phyloP scores from a whole-genome alignment of 2,888 invertebrate genomes.

The Plagodis dolabraria region DNA sequence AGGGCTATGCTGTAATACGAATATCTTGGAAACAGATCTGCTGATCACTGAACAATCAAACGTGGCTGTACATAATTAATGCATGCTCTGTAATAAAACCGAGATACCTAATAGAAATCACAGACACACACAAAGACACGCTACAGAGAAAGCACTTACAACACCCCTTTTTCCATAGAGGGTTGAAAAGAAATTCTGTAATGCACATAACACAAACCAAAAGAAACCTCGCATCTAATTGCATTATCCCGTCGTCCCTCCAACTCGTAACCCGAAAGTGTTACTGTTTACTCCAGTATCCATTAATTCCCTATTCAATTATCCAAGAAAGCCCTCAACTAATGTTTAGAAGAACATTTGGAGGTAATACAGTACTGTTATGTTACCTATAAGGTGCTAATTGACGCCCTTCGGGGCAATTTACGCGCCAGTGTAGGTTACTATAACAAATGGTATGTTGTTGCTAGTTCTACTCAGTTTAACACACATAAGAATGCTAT shows the following conservation, averaged over 20 bases:
- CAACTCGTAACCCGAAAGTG: constrained; percentile 15
- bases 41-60: too few species aligned
- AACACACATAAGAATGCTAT: too few species aligned
- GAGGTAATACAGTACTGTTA: constrained; percentile 62
- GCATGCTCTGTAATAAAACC: too few species aligned
- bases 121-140: too few species aligned
- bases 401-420: constrained; percentile 67
- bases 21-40: too few species aligned
- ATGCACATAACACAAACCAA: not conserved
- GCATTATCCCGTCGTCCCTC: constrained; percentile 18
- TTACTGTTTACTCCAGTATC: constrained; percentile 24
- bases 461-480: not conserved
- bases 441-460: constrained; percentile 59
- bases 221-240: constrained; percentile 22
- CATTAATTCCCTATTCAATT: constrained; percentile 47
- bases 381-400: constrained; percentile 67
- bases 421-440: constrained; percentile 58
- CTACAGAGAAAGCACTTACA: too few species aligned
- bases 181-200: not conserved
- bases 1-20: too few species aligned
- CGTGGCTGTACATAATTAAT: too few species aligned
- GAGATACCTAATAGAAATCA: too few species aligned
- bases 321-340: constrained; percentile 49
- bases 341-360: constrained; percentile 49
- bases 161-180: too few species aligned